Percentiles rank a stretch among this genome's conserved stretches.
Evolutionary conservation across 2,888 invertebrate species (phyloP).

Genomic region (Morpho deidamia): DNA sequence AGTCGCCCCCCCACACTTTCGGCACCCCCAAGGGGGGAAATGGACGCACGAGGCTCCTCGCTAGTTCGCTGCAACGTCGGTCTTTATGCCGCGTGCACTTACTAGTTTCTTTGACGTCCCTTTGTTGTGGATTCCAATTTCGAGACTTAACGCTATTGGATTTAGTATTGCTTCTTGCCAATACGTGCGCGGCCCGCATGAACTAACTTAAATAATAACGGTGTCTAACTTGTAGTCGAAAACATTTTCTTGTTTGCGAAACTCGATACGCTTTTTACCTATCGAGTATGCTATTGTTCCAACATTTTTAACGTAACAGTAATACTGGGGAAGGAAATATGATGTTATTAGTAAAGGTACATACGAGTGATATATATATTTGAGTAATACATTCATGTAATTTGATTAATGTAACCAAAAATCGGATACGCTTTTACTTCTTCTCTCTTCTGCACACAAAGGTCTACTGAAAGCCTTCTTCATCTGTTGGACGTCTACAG

Average conservation of each 20-base stretch:
- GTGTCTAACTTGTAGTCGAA: conserved; percentile 5
- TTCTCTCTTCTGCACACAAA: no score
- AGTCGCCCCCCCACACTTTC: conserved; percentile 46
- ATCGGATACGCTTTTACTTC: no score
- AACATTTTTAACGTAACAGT: no score
- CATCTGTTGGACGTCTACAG: no score
- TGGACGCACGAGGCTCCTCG: conserved; percentile 74
- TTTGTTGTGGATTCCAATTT: conserved; percentile 72
- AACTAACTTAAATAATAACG: conserved; percentile 13
- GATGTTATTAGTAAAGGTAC: no score
- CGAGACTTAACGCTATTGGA: conserved; percentile 43
- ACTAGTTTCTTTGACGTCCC: conserved; percentile 73
- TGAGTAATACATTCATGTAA: no score
- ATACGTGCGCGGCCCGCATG: conserved; percentile 19
- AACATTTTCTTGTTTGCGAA: not conserved
- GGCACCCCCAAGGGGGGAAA: conserved; percentile 50
- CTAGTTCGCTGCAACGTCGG: conserved; percentile 54
- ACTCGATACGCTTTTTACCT: not conserved
- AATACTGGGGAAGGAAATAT: no score
- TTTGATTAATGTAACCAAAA: no score
- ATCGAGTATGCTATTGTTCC: no score
- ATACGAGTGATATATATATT: no score
- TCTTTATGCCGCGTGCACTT: conserved; percentile 74
- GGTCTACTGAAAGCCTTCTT: no score
- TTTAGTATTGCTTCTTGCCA: conserved; percentile 30